A percentile compares a stretch with the other conserved stretches of the same genome.
Conservation (phyloP, 2,888 invertebrate species). For the Ceramica pisi region DNA sequence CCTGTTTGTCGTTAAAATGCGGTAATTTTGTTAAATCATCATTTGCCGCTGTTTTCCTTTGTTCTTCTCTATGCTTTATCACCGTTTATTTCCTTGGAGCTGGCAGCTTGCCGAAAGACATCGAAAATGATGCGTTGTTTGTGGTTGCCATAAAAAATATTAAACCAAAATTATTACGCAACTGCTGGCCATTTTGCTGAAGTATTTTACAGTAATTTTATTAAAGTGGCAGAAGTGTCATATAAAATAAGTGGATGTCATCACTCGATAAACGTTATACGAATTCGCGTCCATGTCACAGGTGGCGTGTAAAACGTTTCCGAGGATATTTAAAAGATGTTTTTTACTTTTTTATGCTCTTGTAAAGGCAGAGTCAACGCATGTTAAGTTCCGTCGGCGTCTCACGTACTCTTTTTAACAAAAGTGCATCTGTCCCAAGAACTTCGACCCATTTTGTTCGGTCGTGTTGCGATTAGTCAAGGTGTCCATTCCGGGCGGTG, state of each 20-base stretch:
- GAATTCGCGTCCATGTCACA: constrained; percentile 45
- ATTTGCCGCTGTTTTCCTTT: constrained; percentile 36
- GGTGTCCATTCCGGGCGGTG: constrained; percentile 82
- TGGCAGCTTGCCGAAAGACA: constrained; percentile 45
- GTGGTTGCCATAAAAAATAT: constrained; percentile 37
- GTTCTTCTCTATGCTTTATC: constrained; percentile 41
- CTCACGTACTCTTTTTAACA: constrained; percentile 64
- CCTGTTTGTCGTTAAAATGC: constrained; percentile 44
- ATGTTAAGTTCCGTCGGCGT: constrained; percentile 57
- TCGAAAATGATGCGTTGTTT: constrained; percentile 32
- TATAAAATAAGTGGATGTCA: constrained; percentile 53
- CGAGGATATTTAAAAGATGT: constrained; percentile 32
- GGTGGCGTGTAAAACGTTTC: constrained; percentile 39
- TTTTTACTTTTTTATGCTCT: constrained; percentile 38
- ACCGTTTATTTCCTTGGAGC: constrained; percentile 36
- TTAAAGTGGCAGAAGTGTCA: constrained; percentile 45
- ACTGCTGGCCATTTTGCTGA: constrained; percentile 34
- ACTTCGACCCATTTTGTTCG: constrained; percentile 78
- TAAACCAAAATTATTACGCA: constrained; percentile 29
- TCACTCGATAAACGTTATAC: constrained; percentile 50
- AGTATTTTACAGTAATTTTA: constrained; percentile 37
- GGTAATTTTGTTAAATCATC: constrained; percentile 39
- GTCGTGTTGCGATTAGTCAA: constrained; percentile 86
- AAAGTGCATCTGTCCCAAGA: constrained; percentile 72
- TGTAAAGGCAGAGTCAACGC: constrained; percentile 50